Evolutionary conservation across 1,140 invertebrate species (phyloP).

Genomic region (Nixonia krombeini): DNA sequence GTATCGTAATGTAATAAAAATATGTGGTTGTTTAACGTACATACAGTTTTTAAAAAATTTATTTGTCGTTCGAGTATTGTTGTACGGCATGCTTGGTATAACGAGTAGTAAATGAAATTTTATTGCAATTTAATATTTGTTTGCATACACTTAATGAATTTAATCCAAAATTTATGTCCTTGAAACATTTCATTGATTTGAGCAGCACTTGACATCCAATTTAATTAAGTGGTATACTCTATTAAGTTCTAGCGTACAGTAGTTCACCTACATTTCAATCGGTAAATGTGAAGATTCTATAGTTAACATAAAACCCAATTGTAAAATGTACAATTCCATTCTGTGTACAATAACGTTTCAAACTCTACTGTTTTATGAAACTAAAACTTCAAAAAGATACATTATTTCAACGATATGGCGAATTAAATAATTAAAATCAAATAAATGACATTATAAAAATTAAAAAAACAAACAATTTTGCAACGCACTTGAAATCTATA

Average conservation of each 20-base stretch:
- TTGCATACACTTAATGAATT: background rate
- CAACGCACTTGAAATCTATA: too few species aligned
- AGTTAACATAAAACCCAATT: slow-evolving; percentile 32
- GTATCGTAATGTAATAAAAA: too few species aligned
- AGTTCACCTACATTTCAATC: slow-evolving; percentile 30
- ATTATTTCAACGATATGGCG: too few species aligned
- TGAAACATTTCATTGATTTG: slow-evolving; percentile 26
- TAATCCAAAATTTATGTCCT: slow-evolving; percentile 15
- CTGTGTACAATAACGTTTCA: slow-evolving; percentile 2
- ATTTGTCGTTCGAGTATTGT: too few species aligned
- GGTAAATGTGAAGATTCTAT: slow-evolving; percentile 33
- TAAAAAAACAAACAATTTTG: background rate
- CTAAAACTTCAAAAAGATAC: background rate
- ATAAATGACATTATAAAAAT: too few species aligned
- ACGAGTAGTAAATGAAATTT: too few species aligned
- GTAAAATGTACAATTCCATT: slow-evolving; percentile 26
- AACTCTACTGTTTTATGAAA: slow-evolving; percentile 4
- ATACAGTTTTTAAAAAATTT: too few species aligned
- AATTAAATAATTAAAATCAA: too few species aligned
- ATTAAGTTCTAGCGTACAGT: slow-evolving; percentile 30
- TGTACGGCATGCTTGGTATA: too few species aligned
- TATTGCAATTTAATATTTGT: too few species aligned
- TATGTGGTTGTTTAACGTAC: too few species aligned
- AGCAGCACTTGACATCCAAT: slow-evolving; percentile 27
- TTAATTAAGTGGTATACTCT: slow-evolving; percentile 33